Evolutionary conservation across 2,888 invertebrate genomes (phyloP), one percentile per base, ranked within the genome.

Genomic region (Teinopalpus imperialis): DNA sequence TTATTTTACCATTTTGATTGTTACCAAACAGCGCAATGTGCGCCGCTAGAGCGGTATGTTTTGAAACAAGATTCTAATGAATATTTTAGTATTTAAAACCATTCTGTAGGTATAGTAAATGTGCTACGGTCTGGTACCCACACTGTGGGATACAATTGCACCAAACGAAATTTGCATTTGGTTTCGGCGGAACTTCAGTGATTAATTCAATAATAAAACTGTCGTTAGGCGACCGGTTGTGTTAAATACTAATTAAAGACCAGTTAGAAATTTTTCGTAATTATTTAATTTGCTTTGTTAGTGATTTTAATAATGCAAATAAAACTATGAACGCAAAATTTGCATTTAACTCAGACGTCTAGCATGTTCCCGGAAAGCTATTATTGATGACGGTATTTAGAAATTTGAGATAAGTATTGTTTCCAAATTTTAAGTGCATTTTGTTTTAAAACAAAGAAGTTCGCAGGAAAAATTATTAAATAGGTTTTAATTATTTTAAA

Each of bases 71-170:
- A 51, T 53, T 61, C 56, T 74, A 75, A 75, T 78, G 67, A 70
- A 73, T 69, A 74, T 74, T 74, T 74, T 72, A 55, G 64, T 66
- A 59, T 59, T 52, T 51, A 56, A 61, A 66, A 66, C 62, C 59
- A 60, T 55, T 59, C 56, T 61, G 64, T 69, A 57, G 61, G 41
- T 59, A 66, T 63, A 65, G 67, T 61, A 58, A 61, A 67, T 63
- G 57, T 69, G 83, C 74, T 69, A 75, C 70, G 85, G 76, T 83
- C 81, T 69, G 75, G 43, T 61, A 69, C 56, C 59, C 51, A 63
- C 70, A 66, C 66, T 77, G 77, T 79, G 74, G 77, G 68, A 63
- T 69, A 74, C 81, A 79, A 79, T 77, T 80, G 81, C 79, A 80
- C 60, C 47, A 34, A 46, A 62, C 52, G 44, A 69, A 74, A 87